Percentiles rank a stretch among this genome's conserved stretches.
phyloP scores from a whole-genome alignment of 1,140 invertebrate species.

The Diabrotica undecimpunctata region DNA sequence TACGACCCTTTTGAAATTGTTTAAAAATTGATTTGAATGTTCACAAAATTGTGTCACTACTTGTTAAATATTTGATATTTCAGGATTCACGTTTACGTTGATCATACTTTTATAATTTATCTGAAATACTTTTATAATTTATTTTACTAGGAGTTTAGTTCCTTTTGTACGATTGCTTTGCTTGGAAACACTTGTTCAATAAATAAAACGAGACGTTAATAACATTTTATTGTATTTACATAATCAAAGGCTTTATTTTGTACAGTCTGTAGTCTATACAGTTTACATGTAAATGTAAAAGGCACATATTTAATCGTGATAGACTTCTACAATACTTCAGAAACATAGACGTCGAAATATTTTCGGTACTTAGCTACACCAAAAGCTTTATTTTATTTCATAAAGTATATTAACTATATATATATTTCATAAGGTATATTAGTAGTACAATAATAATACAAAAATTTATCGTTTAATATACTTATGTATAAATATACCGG shows the following conservation, averaged over 20 bases:
- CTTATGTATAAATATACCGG: neutral
- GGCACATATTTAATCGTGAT: slow-evolving; percentile 16
- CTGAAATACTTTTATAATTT: too few species aligned
- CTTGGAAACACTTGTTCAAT: too few species aligned
- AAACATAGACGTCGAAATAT: neutral
- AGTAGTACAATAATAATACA: neutral
- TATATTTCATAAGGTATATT: slow-evolving; percentile 14
- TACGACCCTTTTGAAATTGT: too few species aligned
- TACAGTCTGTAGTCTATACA: slow-evolving; percentile 23
- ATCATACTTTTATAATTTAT: too few species aligned
- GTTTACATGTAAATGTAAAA: slow-evolving; percentile 19
- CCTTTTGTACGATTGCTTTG: too few species aligned
- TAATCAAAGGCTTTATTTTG: slow-evolving; percentile 10
- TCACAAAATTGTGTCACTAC: too few species aligned
- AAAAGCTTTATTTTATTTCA: slow-evolving; percentile 10
- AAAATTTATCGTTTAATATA: too few species aligned
- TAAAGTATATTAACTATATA: slow-evolving; percentile 10
- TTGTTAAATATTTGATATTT: too few species aligned
- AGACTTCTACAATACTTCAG: neutral
- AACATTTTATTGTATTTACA: slow-evolving; percentile 9
- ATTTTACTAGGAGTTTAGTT: too few species aligned
- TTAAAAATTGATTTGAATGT: too few species aligned
- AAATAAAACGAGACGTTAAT: neutral
- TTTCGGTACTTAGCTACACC: slow-evolving; percentile 3
- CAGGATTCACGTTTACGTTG: too few species aligned